phyloP scores from a whole-genome alignment of 2,888 invertebrate genomes.

The Eilema depressum region DNA sequence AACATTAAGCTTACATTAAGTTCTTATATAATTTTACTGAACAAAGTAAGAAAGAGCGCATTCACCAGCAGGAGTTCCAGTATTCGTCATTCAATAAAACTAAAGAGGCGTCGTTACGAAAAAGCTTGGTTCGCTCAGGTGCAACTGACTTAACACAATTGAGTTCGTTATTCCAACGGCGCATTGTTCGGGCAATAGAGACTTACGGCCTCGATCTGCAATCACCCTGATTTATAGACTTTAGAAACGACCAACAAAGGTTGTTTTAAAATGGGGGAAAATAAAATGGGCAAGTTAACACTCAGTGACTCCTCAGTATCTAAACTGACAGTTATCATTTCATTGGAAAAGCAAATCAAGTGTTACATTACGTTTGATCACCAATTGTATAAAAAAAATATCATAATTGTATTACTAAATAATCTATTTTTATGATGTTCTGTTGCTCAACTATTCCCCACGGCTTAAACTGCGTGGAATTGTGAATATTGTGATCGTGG shows the following conservation, averaged over 20 bases:
- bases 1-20: too few relatives aligned
- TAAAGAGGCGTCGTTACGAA: constrained; percentile 46
- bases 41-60: not conserved
- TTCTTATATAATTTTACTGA: not conserved
- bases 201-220: constrained; percentile 63
- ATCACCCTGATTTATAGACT: constrained; percentile 70
- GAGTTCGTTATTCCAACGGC: constrained; percentile 73
- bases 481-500: too few relatives aligned
- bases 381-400: not conserved
- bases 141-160: constrained; percentile 73
- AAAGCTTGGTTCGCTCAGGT: constrained; percentile 54
- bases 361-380: not conserved
- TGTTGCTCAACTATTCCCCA: too few relatives aligned
- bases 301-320: not conserved
- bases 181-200: constrained; percentile 68
- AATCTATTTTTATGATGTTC: too few relatives aligned
- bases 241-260: constrained; percentile 55
- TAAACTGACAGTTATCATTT: not conserved
- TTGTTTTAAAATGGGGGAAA: constrained; percentile 37
- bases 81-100: constrained; percentile 43
- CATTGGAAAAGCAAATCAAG: not conserved
- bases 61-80: constrained; percentile 15
- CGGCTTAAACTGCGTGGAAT: too few relatives aligned
- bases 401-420: too few relatives aligned
- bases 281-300: constrained; percentile 9